Conservation (phyloP, 2,888 invertebrate genomes). For the Hedya salicella region DNA sequence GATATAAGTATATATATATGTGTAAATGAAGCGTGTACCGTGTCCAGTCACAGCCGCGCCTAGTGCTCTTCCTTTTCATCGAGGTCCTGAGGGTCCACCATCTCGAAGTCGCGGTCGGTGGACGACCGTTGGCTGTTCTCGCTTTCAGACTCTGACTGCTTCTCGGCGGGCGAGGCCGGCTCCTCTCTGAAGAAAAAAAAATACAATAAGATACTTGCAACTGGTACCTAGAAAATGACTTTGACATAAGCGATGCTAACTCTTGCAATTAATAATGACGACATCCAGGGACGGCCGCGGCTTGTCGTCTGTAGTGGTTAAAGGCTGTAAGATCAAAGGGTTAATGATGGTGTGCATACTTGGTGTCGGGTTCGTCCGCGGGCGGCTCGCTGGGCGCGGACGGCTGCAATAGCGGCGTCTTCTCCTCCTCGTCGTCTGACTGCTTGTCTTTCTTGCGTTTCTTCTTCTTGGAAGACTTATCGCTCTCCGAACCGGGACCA, state of each 20-base stretch:
- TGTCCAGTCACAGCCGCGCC: not conserved
- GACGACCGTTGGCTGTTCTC: constrained; percentile 92
- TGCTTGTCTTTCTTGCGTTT: constrained; percentile 93
- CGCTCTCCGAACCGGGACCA: constrained; percentile 83
- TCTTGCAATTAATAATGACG: too few species aligned
- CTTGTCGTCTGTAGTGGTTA: too few species aligned
- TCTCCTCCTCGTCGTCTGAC: constrained; percentile 87
- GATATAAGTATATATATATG: not conserved
- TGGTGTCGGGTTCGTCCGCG: constrained; percentile 42
- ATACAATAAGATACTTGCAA: not conserved
- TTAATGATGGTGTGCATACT: constrained; percentile 10
- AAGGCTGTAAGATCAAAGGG: too few species aligned
- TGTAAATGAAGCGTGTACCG: not conserved
- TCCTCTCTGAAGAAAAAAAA: constrained; percentile 51
- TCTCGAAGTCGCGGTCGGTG: constrained; percentile 94
- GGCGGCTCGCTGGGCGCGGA: constrained; percentile 44
- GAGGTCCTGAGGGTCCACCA: constrained; percentile 90
- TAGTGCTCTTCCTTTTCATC: constrained; percentile 67
- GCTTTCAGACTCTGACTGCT: constrained; percentile 91
- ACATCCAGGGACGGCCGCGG: too few species aligned
- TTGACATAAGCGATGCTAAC: too few species aligned
- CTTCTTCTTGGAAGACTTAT: constrained; percentile 87
- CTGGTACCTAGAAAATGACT: too few species aligned
- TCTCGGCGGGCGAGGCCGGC: constrained; percentile 56
- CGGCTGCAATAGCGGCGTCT: constrained; percentile 61